These are phyloP conservation scores for Paradoxurus hermaphroditus DNA, from an alignment of 2,113 vertebrate species.

Conservation along the genomic window DNA sequence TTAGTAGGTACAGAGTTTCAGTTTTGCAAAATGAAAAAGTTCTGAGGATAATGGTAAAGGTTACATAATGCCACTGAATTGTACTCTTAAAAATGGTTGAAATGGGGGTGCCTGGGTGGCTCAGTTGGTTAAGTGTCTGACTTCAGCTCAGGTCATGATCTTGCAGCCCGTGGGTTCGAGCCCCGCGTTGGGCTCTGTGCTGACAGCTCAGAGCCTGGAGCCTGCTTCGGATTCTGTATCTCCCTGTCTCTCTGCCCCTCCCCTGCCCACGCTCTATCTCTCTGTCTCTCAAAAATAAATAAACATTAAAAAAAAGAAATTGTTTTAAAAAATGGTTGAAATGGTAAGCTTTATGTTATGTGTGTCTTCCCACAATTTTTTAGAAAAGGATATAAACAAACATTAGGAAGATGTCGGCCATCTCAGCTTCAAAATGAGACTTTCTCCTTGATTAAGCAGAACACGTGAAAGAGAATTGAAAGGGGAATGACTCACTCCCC, in stretches of 20 bases:
- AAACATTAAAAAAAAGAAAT: too few species aligned
- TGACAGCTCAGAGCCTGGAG: too few species aligned
- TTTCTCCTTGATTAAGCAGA: not conserved
- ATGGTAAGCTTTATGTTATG: not conserved
- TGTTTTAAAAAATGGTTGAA: not conserved
- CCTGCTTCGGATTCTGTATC: too few species aligned
- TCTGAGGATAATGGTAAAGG: not conserved
- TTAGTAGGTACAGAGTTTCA: not conserved
- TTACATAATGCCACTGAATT: not conserved
- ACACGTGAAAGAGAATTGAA: not conserved
- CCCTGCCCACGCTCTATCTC: too few species aligned
- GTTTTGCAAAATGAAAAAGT: not conserved
- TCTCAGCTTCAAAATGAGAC: not conserved
- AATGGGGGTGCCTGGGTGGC: too few species aligned
- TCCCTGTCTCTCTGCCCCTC: too few species aligned
- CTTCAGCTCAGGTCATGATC: too few species aligned
- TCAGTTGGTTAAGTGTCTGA: too few species aligned
- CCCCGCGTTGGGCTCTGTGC: too few species aligned
- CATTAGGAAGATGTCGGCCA: not conserved
- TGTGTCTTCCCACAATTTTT: not conserved
- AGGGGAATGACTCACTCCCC: not conserved
- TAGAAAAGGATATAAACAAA: not conserved
- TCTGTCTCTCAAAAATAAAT: too few species aligned
- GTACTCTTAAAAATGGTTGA: not conserved
- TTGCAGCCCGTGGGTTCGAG: too few species aligned